These are phyloP conservation scores for Eumaeus atala DNA, from an alignment of 1,140 invertebrate species.

Conservation along the genomic window DNA sequence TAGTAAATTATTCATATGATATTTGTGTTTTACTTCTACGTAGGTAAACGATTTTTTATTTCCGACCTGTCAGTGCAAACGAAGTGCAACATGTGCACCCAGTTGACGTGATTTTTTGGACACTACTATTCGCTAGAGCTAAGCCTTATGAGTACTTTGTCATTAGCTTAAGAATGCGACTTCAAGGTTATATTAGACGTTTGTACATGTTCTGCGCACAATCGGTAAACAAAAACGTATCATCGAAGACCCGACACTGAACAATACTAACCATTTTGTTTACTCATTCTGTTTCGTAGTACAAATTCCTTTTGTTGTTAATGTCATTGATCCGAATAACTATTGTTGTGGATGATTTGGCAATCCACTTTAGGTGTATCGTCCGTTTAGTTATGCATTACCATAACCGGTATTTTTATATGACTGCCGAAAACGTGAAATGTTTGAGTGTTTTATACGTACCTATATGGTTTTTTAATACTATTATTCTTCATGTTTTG, in stretches of 20 bases:
- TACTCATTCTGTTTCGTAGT: not conserved
- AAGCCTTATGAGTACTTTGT: conserved; percentile 57
- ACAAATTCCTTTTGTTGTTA: not conserved
- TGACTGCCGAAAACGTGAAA: too few species aligned
- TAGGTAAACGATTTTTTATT: too few species aligned
- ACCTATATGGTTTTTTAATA: too few species aligned
- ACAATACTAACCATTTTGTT: not conserved
- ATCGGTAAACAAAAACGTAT: conserved; percentile 41
- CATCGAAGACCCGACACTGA: not conserved
- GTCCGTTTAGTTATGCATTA: too few species aligned
- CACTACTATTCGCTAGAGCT: conserved; percentile 29
- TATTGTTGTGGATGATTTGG: too few species aligned
- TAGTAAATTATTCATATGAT: too few species aligned
- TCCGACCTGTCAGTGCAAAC: too few species aligned
- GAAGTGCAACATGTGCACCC: conserved; percentile 4
- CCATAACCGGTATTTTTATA: too few species aligned
- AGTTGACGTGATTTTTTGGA: conserved; percentile 35
- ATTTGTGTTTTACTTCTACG: too few species aligned
- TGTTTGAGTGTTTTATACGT: too few species aligned
- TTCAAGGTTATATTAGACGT: conserved; percentile 38
- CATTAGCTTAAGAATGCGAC: conserved; percentile 59
- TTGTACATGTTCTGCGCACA: conserved; percentile 24
- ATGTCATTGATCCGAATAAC: not conserved
- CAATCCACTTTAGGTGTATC: too few species aligned
- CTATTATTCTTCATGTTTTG: too few species aligned